phyloP scores from a whole-genome alignment of 2,888 invertebrate species.

The Chymomyza caudatula region DNA sequence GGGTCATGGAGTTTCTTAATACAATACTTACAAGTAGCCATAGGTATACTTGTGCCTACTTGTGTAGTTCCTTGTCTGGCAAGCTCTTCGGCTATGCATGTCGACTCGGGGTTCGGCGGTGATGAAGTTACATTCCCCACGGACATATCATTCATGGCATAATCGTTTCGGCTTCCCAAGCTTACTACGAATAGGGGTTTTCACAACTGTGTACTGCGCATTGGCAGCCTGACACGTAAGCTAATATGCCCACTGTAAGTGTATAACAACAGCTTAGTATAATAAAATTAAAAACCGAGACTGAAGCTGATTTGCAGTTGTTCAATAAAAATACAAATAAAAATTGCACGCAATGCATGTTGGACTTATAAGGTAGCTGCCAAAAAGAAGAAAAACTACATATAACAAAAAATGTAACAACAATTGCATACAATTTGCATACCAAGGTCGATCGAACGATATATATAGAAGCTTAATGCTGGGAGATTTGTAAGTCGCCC shows the following conservation, averaged over 20 bases:
- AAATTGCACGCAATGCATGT: constrained; percentile 44
- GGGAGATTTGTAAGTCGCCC: neutral
- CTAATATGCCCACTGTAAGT: neutral
- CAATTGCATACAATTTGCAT: constrained; percentile 33
- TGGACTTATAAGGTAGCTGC: constrained; percentile 44
- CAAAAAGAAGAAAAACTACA: constrained; percentile 21
- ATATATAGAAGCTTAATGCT: neutral
- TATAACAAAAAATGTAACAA: constrained; percentile 1
- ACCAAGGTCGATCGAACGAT: constrained; percentile 13
- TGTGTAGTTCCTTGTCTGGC: too few relatives aligned
- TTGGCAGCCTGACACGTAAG: neutral
- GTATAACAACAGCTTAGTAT: neutral
- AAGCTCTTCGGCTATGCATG: too few relatives aligned
- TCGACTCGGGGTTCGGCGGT: too few relatives aligned
- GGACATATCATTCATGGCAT: too few relatives aligned
- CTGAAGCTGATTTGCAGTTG: constrained; percentile 31
- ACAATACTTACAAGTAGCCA: too few relatives aligned
- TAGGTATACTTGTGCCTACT: too few relatives aligned
- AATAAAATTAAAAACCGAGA: neutral
- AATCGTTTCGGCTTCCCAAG: too few relatives aligned
- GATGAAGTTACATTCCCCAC: too few relatives aligned
- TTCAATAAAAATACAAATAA: constrained; percentile 26
- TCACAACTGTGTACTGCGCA: too few relatives aligned
- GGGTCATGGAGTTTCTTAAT: too few relatives aligned
- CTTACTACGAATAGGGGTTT: too few relatives aligned